A percentile compares a stretch with the other conserved stretches of the same genome.
Conservation (phyloP, 2,888 invertebrate species). For the Melieria picta region DNA sequence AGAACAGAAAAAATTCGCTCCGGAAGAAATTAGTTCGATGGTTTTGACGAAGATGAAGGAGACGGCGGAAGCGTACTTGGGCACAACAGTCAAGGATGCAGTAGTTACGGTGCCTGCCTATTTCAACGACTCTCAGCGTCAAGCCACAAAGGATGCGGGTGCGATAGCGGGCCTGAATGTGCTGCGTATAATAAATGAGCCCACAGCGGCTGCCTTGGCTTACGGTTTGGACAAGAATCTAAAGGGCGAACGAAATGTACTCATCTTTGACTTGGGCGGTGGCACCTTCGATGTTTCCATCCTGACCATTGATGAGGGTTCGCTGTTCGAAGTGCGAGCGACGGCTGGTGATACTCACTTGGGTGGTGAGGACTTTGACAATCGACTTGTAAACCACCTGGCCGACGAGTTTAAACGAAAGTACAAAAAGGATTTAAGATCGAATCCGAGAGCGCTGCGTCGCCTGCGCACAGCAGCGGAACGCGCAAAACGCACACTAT, state of each 20-base stretch:
- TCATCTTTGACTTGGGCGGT: conserved; percentile 74
- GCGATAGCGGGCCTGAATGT: conserved; percentile 90
- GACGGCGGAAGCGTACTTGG: conserved; percentile 88
- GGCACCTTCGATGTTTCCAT: conserved; percentile 97
- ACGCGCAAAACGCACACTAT: conserved; percentile 80
- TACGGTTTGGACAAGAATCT: conserved; percentile 90
- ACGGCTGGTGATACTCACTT: conserved; percentile 93
- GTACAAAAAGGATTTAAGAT: conserved; percentile 74
- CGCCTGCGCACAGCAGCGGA: conserved; percentile 80
- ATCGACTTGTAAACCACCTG: conserved; percentile 85
- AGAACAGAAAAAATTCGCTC: conserved; percentile 87
- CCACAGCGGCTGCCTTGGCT: conserved; percentile 90
- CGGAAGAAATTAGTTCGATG: conserved; percentile 92
- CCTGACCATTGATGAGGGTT: conserved; percentile 90
- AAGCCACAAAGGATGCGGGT: conserved; percentile 94
- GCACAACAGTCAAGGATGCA: conserved; percentile 82
- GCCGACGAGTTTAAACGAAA: conserved; percentile 87
- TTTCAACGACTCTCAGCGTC: conserved; percentile 88
- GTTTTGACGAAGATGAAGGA: conserved; percentile 93
- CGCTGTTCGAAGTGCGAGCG: conserved; percentile 88
- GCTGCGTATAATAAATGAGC: conserved; percentile 90
- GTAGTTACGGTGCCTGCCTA: conserved; percentile 92
- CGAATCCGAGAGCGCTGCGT: conserved; percentile 74
- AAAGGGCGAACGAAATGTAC: conserved; percentile 81
- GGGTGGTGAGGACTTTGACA: conserved; percentile 91